Evolutionary conservation across 2,113 vertebrate species (phyloP).

Genomic region (Ochotona curzoniae): DNA sequence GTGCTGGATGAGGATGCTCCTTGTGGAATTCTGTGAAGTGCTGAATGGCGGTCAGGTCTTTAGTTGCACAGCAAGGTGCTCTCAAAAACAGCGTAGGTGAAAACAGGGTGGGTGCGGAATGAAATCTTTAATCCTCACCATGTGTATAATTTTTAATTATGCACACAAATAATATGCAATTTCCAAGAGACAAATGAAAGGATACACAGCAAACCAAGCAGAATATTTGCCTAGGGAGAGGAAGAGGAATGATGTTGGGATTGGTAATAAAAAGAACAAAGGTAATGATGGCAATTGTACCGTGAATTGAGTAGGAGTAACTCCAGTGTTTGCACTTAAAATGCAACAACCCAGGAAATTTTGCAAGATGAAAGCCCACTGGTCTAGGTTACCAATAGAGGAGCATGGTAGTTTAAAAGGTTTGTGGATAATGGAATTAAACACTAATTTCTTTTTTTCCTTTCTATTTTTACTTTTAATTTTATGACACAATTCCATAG

Average conservation of each 20-base stretch:
- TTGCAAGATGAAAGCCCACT: background rate
- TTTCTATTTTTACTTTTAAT: no score
- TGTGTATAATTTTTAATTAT: background rate
- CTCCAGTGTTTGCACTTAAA: background rate
- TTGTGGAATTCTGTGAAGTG: background rate
- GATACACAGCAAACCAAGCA: background rate
- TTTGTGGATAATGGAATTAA: no score
- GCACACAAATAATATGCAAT: background rate
- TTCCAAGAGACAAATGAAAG: background rate
- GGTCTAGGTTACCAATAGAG: background rate
- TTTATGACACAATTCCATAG: no score
- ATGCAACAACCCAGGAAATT: background rate
- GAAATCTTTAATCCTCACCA: background rate
- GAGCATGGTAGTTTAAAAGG: no score
- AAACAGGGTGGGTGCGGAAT: background rate
- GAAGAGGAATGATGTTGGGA: no score
- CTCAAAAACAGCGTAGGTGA: background rate
- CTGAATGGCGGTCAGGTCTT: background rate
- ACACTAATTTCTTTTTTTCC: no score
- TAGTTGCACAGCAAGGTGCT: background rate
- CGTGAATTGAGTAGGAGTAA: background rate
- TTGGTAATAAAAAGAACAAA: background rate
- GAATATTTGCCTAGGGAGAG: background rate
- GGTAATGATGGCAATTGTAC: no score
- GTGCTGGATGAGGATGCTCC: no score